Base-by-base conservation (phyloP, 2,113 vertebrate species). In the Chionis minor region DNA sequence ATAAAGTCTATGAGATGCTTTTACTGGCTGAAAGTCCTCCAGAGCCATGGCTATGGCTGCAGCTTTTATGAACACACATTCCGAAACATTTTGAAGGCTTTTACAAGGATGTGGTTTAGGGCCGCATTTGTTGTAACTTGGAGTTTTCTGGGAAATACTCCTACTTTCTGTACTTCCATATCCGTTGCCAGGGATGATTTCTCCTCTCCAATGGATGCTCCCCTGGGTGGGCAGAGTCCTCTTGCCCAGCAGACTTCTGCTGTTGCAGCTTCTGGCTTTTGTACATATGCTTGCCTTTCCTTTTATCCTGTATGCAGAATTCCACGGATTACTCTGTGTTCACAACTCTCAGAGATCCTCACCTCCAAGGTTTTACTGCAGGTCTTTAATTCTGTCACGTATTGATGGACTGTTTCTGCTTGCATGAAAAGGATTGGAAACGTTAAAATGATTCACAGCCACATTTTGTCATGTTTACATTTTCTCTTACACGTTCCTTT, bases 321-420 rank as follows among this genome's bases (percentile, higher is more conserved):
- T 72, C 77, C 8, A 5, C 56, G 59, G 38, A 62, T 88, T 5
- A 51, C 38, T 23, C 63, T 62, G n/a, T 10, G 33, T 78, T 94
- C 81, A 84, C 69, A 42, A 2, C 72, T 72, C 88, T 94, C 61
- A 38, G 70, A 92, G 62, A 86, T 81, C 63, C 81, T 73, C 73
- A 91, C 83, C 73, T 92, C 87, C 65, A 18, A 80, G 78, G 59
- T 88, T 87, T 91, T 93, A 77, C 63, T 87, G 89, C 74, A 52
- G 90, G 70, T 67, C 91, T 85, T 94, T 88, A 80, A 77, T 87
- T 90, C 93, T 97, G 91, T 92, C 88, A 82, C 71, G 28, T 86
- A 93, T 77, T 71, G 86, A 93, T 96, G 20, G 16, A 79, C 51
- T 71, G 81, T 56, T 96, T 69, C 83, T 95, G 86, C 88, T 86